Conservation (phyloP, 2,888 invertebrate species). For the Polydrusus pterygomalis region DNA sequence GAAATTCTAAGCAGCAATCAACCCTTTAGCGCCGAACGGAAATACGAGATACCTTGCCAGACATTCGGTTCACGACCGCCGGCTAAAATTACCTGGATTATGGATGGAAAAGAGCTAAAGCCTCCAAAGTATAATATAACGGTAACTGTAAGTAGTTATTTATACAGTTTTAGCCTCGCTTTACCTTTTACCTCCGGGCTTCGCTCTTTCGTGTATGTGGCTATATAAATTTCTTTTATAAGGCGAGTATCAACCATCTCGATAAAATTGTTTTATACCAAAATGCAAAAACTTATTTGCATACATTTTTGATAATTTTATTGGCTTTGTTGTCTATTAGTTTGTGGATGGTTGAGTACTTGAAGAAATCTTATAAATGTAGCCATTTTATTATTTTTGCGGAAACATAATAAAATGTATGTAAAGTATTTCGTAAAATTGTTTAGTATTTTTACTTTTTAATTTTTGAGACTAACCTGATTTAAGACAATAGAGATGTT, state of each 20-base stretch:
- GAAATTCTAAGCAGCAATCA: constrained; percentile 87
- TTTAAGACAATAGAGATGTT: too few species aligned
- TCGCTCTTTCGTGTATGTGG: not conserved
- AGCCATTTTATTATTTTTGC: too few species aligned
- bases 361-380: too few species aligned
- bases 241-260: not conserved
- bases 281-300: not conserved
- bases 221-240: constrained; percentile 12
- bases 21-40: constrained; percentile 88
- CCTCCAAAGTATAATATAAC: constrained; percentile 71
- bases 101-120: constrained; percentile 81
- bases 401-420: too few species aligned
- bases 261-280: not conserved
- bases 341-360: too few species aligned
- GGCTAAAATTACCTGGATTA: constrained; percentile 90
- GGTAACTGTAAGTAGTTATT: constrained; percentile 71
- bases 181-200: constrained; percentile 24
- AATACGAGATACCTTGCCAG: constrained; percentile 88
- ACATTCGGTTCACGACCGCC: constrained; percentile 90
- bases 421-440: too few species aligned
- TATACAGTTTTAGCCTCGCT: constrained; percentile 26
- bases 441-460: too few species aligned
- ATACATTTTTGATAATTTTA: not conserved
- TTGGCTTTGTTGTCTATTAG: too few species aligned
- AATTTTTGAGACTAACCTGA: too few species aligned